Evolutionary conservation across 2,888 invertebrate genomes (phyloP).

Genomic region (Mythimna impura): DNA sequence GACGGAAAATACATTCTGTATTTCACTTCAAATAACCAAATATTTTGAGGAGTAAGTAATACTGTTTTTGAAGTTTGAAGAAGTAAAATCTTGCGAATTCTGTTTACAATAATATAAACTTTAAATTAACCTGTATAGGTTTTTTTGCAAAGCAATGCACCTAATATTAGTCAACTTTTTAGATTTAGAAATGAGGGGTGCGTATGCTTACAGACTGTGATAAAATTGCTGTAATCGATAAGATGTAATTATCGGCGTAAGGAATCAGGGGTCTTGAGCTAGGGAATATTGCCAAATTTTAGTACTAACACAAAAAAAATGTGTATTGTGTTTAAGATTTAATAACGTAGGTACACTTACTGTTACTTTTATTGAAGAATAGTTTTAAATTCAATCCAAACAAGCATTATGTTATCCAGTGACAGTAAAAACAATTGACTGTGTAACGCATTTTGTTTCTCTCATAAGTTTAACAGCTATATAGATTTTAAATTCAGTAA

Average conservation of each 20-base stretch:
- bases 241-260: constrained; percentile 59
- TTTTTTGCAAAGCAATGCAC: constrained; percentile 40
- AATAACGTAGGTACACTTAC: constrained; percentile 7
- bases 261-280: constrained; percentile 33
- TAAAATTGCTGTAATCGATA: constrained; percentile 77
- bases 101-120: background rate
- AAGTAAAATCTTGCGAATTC: background rate
- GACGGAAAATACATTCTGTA: constrained; percentile 41
- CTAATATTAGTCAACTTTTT: constrained; percentile 25
- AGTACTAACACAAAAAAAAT: constrained; percentile 25
- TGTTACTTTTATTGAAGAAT: constrained; percentile 28
- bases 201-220: constrained; percentile 78
- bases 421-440: constrained; percentile 32
- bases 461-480: constrained; percentile 23
- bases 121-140: background rate
- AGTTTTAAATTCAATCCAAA: constrained; percentile 41
- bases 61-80: background rate
- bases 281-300: constrained; percentile 57
- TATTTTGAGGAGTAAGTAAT: background rate
- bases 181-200: constrained; percentile 26
- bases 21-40: constrained; percentile 28
- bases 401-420: constrained; percentile 14
- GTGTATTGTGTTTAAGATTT: constrained; percentile 26
- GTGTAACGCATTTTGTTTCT: constrained; percentile 50
- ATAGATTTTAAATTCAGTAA: constrained; percentile 28